phyloP scores from a whole-genome alignment of 2,888 invertebrate species.

The Sericinus montela region DNA sequence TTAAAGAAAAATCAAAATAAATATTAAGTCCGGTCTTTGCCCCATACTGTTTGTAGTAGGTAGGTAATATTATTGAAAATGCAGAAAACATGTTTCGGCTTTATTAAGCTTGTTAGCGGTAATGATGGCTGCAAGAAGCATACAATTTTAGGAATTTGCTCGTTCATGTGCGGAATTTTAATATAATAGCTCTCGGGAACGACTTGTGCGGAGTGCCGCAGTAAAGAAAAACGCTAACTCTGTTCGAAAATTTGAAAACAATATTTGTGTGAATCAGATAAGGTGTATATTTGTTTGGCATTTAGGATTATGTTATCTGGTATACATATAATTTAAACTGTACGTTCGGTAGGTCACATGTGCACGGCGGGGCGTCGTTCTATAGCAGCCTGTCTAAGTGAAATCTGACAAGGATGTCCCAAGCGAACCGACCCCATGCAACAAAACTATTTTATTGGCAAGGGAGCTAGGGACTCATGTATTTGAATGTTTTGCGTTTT shows the following conservation, averaged over 20 bases:
- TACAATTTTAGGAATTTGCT: slow-evolving; percentile 1
- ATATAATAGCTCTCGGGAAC: slow-evolving; percentile 17
- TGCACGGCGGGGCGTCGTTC: slow-evolving; percentile 48
- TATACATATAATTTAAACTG: slow-evolving; percentile 18
- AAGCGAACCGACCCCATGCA: slow-evolving; percentile 31
- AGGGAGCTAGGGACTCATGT: too few species aligned
- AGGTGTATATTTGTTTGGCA: neutral
- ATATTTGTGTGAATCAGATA: neutral
- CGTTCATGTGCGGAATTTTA: slow-evolving; percentile 22
- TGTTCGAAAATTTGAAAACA: neutral
- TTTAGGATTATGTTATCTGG: neutral
- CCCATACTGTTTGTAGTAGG: neutral
- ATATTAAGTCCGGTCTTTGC: neutral
- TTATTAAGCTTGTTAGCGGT: slow-evolving; percentile 7
- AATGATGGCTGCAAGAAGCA: neutral
- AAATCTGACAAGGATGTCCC: slow-evolving; percentile 24
- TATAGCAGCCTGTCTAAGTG: slow-evolving; percentile 6
- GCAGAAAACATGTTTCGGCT: neutral
- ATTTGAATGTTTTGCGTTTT: too few species aligned
- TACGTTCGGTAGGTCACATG: slow-evolving; percentile 33
- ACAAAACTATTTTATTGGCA: too few species aligned
- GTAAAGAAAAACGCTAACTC: too few species aligned
- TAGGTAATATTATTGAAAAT: neutral
- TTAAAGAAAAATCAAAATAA: neutral
- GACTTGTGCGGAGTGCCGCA: neutral